phyloP scores from a whole-genome alignment of 2,113 vertebrate genomes.

The Vimba vimba region DNA sequence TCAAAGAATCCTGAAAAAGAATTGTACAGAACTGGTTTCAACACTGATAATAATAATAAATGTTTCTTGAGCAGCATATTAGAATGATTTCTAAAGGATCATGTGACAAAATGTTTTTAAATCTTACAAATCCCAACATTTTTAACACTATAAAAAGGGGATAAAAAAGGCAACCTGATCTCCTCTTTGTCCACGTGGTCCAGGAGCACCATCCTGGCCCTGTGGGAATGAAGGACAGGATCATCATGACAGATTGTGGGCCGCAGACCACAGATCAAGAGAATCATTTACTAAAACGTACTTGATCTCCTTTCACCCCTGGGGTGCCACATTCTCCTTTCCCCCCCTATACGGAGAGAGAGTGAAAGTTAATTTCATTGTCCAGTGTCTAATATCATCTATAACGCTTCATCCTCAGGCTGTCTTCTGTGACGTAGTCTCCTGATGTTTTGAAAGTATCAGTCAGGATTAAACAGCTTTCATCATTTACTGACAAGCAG shows the following conservation, averaged over 20 bases:
- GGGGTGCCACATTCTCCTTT: constrained; percentile 81
- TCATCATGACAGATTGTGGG: neutral
- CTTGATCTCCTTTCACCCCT: constrained; percentile 82
- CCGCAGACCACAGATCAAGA: neutral
- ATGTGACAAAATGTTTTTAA: no score
- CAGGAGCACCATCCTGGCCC: constrained; percentile 73
- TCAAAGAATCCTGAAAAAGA: no score
- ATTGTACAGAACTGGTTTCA: no score
- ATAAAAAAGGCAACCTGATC: constrained; percentile 73
- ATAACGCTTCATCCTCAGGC: neutral
- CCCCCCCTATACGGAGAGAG: constrained; percentile 71
- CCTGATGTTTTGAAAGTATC: neutral
- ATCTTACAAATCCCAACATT: no score
- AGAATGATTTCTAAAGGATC: no score
- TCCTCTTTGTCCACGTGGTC: constrained; percentile 76
- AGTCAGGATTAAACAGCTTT: neutral
- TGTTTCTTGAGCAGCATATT: no score
- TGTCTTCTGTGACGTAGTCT: neutral
- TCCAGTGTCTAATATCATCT: neutral
- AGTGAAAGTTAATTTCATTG: neutral
- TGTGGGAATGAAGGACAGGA: constrained; percentile 52
- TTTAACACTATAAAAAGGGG: no score
- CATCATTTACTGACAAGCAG: neutral
- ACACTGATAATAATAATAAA: no score
- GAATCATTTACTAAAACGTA: constrained; percentile 66